Base-by-base conservation (phyloP, 2,113 vertebrate genomes). In the Tinamus guttatus region DNA sequence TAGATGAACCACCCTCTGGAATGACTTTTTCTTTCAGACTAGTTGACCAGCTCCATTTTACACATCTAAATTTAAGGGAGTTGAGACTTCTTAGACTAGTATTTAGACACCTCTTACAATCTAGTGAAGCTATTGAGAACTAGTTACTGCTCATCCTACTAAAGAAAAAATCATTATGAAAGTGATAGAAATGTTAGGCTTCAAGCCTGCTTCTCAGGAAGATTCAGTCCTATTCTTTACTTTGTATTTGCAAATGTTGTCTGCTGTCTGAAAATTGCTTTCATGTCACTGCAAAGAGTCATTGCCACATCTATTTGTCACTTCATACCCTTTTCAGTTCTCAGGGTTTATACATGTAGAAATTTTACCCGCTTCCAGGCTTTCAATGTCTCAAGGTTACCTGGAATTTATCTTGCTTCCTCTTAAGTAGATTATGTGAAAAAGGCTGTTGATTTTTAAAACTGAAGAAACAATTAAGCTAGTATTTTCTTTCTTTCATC, bases 401-500 rank as follows among this genome's bases (percentile, higher is more conserved):
- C 74, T 92, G 73, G 60, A 77, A 89, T 86, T 89, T 94, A 67
- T 85, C 79, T 87, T 86, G 27, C 16, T 83, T 93, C 36, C 52
- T 36, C 81, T 79, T 27, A 49, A 73, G 13, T 49, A 85, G n/a
- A 69, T 89, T 69, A 75, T 52, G 71, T 36, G 45, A 41, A 90
- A 85, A 54, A 85, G 40, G 40, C 40, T 82, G 68, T 80, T 95
- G 63, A 60, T 88, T 92, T 95, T 89, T 90, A 63, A 87, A 92
- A 93, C 67, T 20, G 25, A 69, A 58, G 40, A 87, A 86, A 81
- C 69, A 47, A 87, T 75, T 71, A 71, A 40, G 34, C 20, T 84
- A 91, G 75, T 94, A 93, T 91, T 97, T 95, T 34, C 75, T 90
- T 92, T 92, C 68, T 91, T 96, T 95, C 87, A 85, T 82, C 67